phyloP scores from a whole-genome alignment of 2,888 invertebrate genomes.

The Cheiracanthium punctorium region DNA sequence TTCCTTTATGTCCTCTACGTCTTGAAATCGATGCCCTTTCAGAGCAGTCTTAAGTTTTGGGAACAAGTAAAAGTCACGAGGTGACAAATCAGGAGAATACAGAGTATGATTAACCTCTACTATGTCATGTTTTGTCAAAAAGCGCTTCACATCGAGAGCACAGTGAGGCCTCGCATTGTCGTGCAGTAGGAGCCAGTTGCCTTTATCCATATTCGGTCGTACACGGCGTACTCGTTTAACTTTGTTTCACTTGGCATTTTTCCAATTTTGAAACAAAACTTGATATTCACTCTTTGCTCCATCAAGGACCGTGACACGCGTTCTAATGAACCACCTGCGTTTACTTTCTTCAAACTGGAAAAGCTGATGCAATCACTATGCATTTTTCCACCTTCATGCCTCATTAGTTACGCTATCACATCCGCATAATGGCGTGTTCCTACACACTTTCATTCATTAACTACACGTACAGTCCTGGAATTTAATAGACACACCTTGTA shows the following conservation, averaged over 20 bases:
- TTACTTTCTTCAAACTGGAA: background rate
- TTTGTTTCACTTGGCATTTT: background rate
- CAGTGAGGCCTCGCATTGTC: background rate
- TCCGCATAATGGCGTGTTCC: too few species aligned
- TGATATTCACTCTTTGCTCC: slow-evolving; percentile 1
- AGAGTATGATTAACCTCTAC: background rate
- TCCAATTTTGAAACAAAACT: background rate
- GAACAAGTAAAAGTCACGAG: background rate
- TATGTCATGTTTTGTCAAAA: background rate
- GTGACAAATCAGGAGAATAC: background rate
- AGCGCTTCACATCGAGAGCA: background rate
- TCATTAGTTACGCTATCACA: too few species aligned
- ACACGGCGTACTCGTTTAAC: background rate
- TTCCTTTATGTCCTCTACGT: background rate
- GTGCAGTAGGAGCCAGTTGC: background rate
- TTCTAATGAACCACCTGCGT: slow-evolving; percentile 15
- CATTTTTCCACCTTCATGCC: background rate
- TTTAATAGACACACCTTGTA: too few species aligned
- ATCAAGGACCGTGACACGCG: background rate
- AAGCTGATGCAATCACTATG: slow-evolving; percentile 6
- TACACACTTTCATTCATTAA: too few species aligned
- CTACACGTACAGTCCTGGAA: too few species aligned
- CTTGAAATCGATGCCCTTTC: slow-evolving; percentile 21
- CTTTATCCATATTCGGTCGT: background rate
- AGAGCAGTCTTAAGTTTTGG: slow-evolving; percentile 29